Percentiles rank a stretch among this genome's conserved stretches.
Evolutionary conservation across 2,797 vertebrate genomes (phyloP).

Genomic region (Tokudaia tokunoshimensis): DNA sequence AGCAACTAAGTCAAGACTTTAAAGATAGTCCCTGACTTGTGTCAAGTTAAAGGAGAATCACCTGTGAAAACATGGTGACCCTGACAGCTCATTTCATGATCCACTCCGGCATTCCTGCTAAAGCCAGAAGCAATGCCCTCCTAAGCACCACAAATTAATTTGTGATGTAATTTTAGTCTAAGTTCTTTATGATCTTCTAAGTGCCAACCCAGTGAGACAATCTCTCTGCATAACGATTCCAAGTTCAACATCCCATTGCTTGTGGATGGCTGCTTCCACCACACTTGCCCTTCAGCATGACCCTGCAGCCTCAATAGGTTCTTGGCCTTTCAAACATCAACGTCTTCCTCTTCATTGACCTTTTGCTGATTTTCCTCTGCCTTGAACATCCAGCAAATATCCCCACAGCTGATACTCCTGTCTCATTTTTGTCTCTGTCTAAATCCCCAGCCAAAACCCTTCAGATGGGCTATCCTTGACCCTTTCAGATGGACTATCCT

Average conservation of each 20-base stretch:
- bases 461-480: background rate
- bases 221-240: background rate
- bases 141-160: background rate
- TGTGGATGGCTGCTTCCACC: background rate
- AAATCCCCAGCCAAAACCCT: background rate
- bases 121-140: conserved; percentile 2
- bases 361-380: background rate
- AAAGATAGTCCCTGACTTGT: background rate
- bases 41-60: background rate
- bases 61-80: background rate
- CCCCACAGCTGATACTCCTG: background rate
- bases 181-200: conserved; percentile 22
- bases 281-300: too few relatives aligned
- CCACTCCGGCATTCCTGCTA: background rate
- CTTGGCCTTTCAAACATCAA: background rate
- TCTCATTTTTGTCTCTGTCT: background rate
- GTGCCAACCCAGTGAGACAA: background rate
- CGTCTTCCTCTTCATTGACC: background rate
- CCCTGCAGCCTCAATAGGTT: background rate
- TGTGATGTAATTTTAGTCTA: background rate
- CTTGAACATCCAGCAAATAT: background rate
- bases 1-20: background rate
- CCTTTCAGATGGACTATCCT: background rate
- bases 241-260: background rate
- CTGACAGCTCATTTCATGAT: background rate